These are phyloP conservation scores for Pipistrellus pipistrellus DNA, from an alignment of 2,797 vertebrate genomes.

Conservation along the genomic window DNA sequence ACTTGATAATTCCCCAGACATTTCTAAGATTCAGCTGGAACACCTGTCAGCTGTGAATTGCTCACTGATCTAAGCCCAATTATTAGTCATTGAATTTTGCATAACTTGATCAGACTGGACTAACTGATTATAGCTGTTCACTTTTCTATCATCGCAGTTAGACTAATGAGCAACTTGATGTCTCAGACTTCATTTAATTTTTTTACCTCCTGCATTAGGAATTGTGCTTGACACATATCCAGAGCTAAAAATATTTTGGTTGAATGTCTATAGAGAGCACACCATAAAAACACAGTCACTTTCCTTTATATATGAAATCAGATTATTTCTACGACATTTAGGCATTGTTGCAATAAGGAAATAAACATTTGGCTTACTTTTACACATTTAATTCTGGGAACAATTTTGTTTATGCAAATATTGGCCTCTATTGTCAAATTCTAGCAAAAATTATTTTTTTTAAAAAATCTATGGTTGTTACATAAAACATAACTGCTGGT, in stretches of 20 bases:
- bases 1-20: neutral
- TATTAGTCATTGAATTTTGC: constrained; percentile 1
- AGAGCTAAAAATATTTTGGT: neutral
- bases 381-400: constrained; percentile 62
- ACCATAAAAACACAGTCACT: constrained; percentile 23
- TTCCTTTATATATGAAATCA: constrained; percentile 62
- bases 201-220: neutral
- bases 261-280: neutral
- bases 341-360: constrained; percentile 50
- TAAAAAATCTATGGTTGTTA: neutral
- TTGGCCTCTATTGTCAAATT: constrained; percentile 59
- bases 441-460: constrained; percentile 22
- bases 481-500: constrained; percentile 44
- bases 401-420: constrained; percentile 64
- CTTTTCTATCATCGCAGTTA: constrained; percentile 1
- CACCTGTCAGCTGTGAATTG: neutral
- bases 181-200: constrained; percentile 41
- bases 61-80: neutral
- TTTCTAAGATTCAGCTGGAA: neutral
- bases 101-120: neutral
- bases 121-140: neutral
- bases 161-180: neutral
- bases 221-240: neutral
- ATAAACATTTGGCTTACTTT: constrained; percentile 55
- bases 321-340: constrained; percentile 32